Evolutionary conservation across 2,888 invertebrate genomes (phyloP).

Genomic region (Tinea pellionella): DNA sequence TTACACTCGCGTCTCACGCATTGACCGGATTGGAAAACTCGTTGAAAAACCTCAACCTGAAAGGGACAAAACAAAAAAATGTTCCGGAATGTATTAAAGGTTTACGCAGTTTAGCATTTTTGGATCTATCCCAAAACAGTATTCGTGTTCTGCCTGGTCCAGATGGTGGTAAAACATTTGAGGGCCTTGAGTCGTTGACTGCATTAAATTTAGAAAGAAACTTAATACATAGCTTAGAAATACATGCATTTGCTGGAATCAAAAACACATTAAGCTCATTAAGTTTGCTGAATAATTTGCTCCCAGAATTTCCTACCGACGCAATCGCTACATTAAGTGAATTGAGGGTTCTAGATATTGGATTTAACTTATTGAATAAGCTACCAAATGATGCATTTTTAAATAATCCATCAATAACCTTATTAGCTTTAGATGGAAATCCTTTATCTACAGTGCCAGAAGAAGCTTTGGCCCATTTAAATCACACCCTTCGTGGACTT

Average conservation of each 20-base stretch:
- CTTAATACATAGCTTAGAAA: constrained; percentile 80
- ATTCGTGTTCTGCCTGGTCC: constrained; percentile 83
- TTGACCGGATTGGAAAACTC: constrained; percentile 84
- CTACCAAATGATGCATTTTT: constrained; percentile 83
- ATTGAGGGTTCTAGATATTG: constrained; percentile 89
- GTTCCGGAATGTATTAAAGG: constrained; percentile 85
- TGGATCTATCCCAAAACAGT: constrained; percentile 91
- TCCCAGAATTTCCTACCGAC: constrained; percentile 86
- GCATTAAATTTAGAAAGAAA: constrained; percentile 91
- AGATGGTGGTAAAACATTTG: constrained; percentile 75
- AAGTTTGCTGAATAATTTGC: constrained; percentile 88
- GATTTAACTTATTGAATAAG: constrained; percentile 88
- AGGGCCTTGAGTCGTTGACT: constrained; percentile 83
- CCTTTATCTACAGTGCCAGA: constrained; percentile 87
- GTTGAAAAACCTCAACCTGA: constrained; percentile 89
- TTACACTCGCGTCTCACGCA: constrained; percentile 76
- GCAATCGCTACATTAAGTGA: constrained; percentile 83
- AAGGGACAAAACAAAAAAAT: constrained; percentile 83
- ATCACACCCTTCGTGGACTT: constrained; percentile 84
- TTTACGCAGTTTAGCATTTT: constrained; percentile 82
- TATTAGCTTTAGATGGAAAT: constrained; percentile 91
- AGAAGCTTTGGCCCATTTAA: constrained; percentile 81
- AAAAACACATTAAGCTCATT: constrained; percentile 86
- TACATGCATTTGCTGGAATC: constrained; percentile 83
- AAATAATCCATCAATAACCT: constrained; percentile 85